These are phyloP conservation scores for Drosophila basisetae DNA, from an alignment of 2,888 invertebrate genomes.

Conservation along the genomic window DNA sequence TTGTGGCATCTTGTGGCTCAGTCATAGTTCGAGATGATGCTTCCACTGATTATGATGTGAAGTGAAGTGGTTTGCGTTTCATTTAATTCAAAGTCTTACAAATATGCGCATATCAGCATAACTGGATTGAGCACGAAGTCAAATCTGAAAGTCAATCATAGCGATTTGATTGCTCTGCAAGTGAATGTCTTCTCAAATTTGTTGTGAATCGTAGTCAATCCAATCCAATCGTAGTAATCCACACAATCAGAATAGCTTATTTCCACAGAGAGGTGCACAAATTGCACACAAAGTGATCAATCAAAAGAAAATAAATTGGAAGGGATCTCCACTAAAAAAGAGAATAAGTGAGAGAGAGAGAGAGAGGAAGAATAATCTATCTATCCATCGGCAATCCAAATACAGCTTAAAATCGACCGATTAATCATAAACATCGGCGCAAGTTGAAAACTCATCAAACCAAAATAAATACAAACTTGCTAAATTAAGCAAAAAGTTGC, in stretches of 20 bases:
- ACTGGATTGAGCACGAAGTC: background rate
- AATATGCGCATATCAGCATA: background rate
- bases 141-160: background rate
- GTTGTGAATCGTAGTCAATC: background rate
- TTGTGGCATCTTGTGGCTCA: slow-evolving; percentile 20
- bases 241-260: background rate
- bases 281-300: background rate
- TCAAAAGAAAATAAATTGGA: background rate
- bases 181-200: background rate
- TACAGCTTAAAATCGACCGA: background rate
- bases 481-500: background rate
- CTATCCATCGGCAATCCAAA: background rate
- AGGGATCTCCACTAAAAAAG: background rate
- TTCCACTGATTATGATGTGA: slow-evolving; percentile 19
- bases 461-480: background rate
- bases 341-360: background rate
- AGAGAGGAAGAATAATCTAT: background rate
- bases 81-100: slow-evolving; percentile 36
- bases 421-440: background rate
- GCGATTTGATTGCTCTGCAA: background rate
- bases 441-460: background rate
- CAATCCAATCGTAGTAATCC: background rate
- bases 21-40: background rate
- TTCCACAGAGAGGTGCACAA: background rate
- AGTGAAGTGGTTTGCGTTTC: slow-evolving; percentile 16